Evolutionary conservation across 2,797 vertebrate species (phyloP), one percentile per base, ranked within the genome.

Genomic region (Protosalanx chinensis): DNA sequence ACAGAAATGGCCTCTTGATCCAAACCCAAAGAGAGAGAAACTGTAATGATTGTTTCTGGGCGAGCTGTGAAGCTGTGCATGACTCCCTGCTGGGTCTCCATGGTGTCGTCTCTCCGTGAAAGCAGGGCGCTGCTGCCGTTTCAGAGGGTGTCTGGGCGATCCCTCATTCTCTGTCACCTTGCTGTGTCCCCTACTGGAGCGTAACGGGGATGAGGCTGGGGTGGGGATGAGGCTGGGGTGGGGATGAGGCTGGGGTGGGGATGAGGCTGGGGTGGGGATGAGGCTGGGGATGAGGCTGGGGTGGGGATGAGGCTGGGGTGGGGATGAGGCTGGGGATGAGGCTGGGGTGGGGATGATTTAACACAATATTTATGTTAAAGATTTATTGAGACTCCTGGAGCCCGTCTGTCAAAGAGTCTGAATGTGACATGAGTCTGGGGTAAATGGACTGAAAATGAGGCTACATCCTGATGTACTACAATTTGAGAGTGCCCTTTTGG

Each of bases 291-390:
- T 27, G 23, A 27, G 23, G 23, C 23, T 27, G 23, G 23, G 23
- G 23, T 27, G 23, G 23, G 23, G 23, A 27, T 27, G 23, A 27
- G 23, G 23, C 23, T 27, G 23, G 23, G 23, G 23, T 27, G 23
- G 23, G 23, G 23, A 27, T 27, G 23, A 27, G 23, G 23, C 23
- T 27, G 23, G 23, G 64, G 64, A 23, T 30, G 30, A 2, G 29
- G 32, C 7, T 2, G 8, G 30, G 15, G 51, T 7, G 16, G 30
- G 61, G 18, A 10, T 57, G 66, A 58, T 58, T 68, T 68, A 68
- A 32, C 66, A 57, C 66, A 68, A 68, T 68, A 27, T 68, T 68
- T 68, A 58, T 68, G 51, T 57, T 57, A 57, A 68, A 33, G 32
- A 57, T 68, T 58, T 56, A 37, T 68, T 68, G 66, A 32, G 66